Evolutionary conservation across 2,888 invertebrate species (phyloP), one percentile per base, ranked within the genome.

Genomic region (Eristalis pertinax): DNA sequence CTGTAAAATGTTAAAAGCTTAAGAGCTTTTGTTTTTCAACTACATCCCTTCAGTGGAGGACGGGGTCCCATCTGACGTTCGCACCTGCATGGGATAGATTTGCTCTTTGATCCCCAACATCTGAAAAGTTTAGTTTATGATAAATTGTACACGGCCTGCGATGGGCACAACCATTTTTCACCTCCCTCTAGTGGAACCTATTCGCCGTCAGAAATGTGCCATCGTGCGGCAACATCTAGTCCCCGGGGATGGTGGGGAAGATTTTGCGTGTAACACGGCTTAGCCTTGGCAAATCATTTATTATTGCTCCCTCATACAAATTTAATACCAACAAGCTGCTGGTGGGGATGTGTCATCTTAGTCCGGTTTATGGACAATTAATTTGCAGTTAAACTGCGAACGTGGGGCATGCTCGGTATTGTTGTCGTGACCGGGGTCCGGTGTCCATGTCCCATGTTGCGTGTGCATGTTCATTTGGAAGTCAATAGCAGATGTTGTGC

Each of bases 401-500:
- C 62, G 11, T 29, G 29, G 62, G 62, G 0, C 29, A 62, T 10
- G 26, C 62, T n/a, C 22, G 41, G 26, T n/a, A 62, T 60, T 60
- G 38, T 15, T 62, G 26, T 19, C 50, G 50, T 50, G 50, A 50
- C 50, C 50, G 19, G 1, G 50, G 50, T 19, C 19, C 8, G 8
- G 50, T 29, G 32, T 10, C 32, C 32, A 32, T 13, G 24, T 22
- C 32, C 70, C 65, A 4, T 3, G 64, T 32, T 32, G 43, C 35
- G 56, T 26, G 65, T 58, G 22, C 64, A 4, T 65, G 56, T 29
- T 26, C 35, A 62, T 41, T 72, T 38, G 15, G 26, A 63, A 69
- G 56, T 64, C 70, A 50, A 70, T 38, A 60, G 58, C 78, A 79
- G 78, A 79, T 67, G 72, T 65, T 79, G 43, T 38, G 32, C 1